A percentile compares a stretch with the other conserved stretches of the same genome.
phyloP scores from a whole-genome alignment of 2,888 invertebrate genomes.

The Dicyrtoma fusca region DNA sequence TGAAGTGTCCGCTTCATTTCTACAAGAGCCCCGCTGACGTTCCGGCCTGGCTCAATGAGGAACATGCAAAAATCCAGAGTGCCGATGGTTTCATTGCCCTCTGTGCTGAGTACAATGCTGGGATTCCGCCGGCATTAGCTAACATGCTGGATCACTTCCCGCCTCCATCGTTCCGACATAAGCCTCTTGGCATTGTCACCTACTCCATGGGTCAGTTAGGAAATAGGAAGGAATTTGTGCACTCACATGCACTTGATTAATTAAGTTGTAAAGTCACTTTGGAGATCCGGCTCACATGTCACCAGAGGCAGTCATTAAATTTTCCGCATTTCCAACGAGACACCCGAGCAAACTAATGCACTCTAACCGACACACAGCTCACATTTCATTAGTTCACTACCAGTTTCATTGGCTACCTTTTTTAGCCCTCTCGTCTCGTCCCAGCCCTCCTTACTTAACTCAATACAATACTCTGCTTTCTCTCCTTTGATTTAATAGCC shows the following conservation, averaged over 20 bases:
- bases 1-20: constrained; percentile 58
- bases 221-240: too few species aligned
- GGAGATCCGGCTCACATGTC: too few species aligned
- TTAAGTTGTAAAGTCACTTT: too few species aligned
- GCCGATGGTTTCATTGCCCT: constrained; percentile 61
- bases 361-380: too few species aligned
- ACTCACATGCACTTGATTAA: too few species aligned
- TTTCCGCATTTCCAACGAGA: too few species aligned
- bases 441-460: too few species aligned
- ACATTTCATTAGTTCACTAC: too few species aligned
- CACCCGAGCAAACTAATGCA: too few species aligned
- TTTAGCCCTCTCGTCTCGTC: too few species aligned
- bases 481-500: background rate
- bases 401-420: too few species aligned
- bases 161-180: constrained; percentile 59
- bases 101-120: constrained; percentile 61
- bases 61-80: constrained; percentile 56
- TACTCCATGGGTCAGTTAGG: constrained; percentile 58
- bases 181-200: constrained; percentile 58
- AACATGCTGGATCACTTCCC: constrained; percentile 62
- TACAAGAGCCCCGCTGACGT: constrained; percentile 56
- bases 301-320: too few species aligned
- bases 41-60: constrained; percentile 58
- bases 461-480: background rate
- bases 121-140: constrained; percentile 61